Conservation (phyloP, 2,797 vertebrate species). For the Petrocephalus schoutedeni region DNA sequence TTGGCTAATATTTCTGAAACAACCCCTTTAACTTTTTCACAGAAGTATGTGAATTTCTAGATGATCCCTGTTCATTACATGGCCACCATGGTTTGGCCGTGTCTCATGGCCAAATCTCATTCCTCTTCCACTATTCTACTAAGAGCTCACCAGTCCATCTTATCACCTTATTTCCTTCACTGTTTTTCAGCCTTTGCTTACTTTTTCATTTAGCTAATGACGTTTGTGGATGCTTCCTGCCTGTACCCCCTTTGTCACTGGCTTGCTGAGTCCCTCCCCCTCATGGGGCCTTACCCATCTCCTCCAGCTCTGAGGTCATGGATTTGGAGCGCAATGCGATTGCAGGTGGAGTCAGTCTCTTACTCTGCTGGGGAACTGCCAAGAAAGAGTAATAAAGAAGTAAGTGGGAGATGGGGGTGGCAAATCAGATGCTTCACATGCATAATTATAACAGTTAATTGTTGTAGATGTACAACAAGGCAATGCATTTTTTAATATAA, state of each 20-base stretch:
- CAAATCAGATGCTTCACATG: slow-evolving; percentile 20
- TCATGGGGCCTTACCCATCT: slow-evolving; percentile 75
- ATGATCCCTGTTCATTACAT: background rate
- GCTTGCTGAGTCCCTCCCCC: background rate
- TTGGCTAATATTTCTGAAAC: background rate
- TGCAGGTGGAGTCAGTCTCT: slow-evolving; percentile 83
- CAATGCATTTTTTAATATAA: background rate
- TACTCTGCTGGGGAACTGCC: slow-evolving; percentile 79
- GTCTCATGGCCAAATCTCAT: background rate
- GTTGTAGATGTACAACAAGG: slow-evolving; percentile 1
- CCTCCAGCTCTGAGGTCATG: slow-evolving; percentile 92
- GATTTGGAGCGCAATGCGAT: slow-evolving; percentile 90
- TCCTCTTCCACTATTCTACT: background rate
- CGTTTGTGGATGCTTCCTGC: background rate
- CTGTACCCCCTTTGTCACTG: background rate
- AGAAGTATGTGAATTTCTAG: background rate
- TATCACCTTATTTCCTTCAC: background rate
- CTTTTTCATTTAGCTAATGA: slow-evolving; percentile 21
- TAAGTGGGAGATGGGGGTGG: slow-evolving; percentile 19
- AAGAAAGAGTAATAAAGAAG: slow-evolving; percentile 49
- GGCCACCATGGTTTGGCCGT: background rate
- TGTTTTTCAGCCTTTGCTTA: background rate
- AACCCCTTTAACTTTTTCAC: background rate
- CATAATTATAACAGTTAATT: slow-evolving; percentile 18
- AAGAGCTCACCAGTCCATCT: background rate